phyloP scores from a whole-genome alignment of 1,140 invertebrate genomes.

The Steinernema feltiae region DNA sequence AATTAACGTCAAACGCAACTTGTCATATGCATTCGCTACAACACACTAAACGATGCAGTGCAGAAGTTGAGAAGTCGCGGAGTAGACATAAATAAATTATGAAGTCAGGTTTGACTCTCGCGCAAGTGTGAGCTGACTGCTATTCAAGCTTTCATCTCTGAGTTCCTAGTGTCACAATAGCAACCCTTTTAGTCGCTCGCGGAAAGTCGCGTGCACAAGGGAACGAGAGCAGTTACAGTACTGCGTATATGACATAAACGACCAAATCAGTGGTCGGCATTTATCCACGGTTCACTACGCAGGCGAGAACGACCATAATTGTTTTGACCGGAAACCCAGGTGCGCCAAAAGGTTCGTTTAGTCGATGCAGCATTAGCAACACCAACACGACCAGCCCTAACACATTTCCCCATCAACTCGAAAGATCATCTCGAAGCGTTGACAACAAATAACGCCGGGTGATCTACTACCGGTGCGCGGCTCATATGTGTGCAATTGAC shows the following conservation, averaged over 20 bases:
- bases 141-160: not conserved
- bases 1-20: not conserved
- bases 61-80: not conserved
- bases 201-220: not conserved
- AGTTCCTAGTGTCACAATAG: not conserved
- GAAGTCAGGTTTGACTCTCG: not conserved
- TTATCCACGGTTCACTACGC: not conserved
- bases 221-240: not conserved
- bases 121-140: not conserved
- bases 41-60: not conserved
- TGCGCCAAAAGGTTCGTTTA: not conserved
- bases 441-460: too few species aligned
- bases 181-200: not conserved
- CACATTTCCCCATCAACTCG: too few species aligned
- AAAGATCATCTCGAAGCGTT: too few species aligned
- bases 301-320: not conserved
- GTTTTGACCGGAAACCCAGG: not conserved
- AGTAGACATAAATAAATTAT: conserved; percentile 3
- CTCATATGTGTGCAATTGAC: not conserved
- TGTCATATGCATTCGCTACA: not conserved
- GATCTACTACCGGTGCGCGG: too few species aligned
- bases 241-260: not conserved
- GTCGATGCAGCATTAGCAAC: not conserved
- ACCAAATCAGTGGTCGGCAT: conserved; percentile 3
- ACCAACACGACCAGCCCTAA: not conserved